These are phyloP conservation scores for Eupithecia inturbata DNA, from an alignment of 2,888 invertebrate species.

Conservation along the genomic window DNA sequence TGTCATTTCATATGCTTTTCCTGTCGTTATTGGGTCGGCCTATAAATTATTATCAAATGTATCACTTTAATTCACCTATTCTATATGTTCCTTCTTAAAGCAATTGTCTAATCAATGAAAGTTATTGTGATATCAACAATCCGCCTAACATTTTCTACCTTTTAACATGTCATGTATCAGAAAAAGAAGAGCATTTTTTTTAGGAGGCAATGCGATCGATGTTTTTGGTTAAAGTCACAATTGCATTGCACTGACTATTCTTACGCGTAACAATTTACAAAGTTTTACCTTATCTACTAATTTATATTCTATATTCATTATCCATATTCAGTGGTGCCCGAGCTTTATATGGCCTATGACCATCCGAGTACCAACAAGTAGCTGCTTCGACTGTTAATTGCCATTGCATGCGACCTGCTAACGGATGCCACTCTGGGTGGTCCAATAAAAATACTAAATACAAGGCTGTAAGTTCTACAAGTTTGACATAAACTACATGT, in stretches of 20 bases:
- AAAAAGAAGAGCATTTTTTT: too few species aligned
- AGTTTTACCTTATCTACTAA: neutral
- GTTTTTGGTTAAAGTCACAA: neutral
- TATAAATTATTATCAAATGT: neutral
- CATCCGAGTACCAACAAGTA: slow-evolving; percentile 7
- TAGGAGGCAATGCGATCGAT: neutral
- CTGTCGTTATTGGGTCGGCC: neutral
- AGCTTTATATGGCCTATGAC: slow-evolving; percentile 15
- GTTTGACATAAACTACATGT: slow-evolving; percentile 44
- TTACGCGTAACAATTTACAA: neutral
- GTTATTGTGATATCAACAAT: neutral
- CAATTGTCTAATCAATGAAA: too few species aligned
- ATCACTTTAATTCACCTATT: neutral
- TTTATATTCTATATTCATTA: slow-evolving; percentile 6
- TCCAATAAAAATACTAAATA: slow-evolving; percentile 27
- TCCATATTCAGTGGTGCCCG: neutral
- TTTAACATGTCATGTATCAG: too few species aligned
- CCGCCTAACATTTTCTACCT: neutral
- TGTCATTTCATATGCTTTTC: neutral
- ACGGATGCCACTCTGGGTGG: slow-evolving; percentile 32
- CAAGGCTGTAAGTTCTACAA: slow-evolving; percentile 15
- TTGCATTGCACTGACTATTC: neutral
- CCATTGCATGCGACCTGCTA: slow-evolving; percentile 30
- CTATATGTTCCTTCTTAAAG: neutral
- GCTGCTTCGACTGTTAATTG: slow-evolving; percentile 29